phyloP scores from a whole-genome alignment of 2,888 invertebrate species.

The Sinotaia quadrata region DNA sequence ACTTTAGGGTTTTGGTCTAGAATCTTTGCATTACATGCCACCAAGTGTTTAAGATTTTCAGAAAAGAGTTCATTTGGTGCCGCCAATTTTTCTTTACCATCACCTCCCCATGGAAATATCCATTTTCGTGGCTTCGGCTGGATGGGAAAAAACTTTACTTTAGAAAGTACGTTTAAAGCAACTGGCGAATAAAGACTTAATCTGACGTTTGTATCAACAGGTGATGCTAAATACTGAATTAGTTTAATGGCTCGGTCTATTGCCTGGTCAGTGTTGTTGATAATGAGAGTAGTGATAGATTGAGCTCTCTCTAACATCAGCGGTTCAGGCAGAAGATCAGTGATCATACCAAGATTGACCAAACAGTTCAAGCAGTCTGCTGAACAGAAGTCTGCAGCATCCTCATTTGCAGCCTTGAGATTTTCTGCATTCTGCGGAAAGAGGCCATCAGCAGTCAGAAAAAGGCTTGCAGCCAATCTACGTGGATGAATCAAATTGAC shows the following conservation, averaged over 20 bases:
- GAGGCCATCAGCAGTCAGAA: constrained; percentile 43
- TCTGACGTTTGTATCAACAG: no score
- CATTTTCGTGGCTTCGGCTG: constrained; percentile 25
- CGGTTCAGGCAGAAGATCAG: constrained; percentile 38
- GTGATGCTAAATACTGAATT: constrained; percentile 17
- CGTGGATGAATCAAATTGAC: constrained; percentile 50
- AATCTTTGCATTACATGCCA: constrained; percentile 15
- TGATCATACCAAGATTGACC: constrained; percentile 45
- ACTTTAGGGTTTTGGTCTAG: constrained; percentile 13
- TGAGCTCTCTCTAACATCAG: constrained; percentile 39
- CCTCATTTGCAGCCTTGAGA: no score
- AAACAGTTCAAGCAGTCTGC: constrained; percentile 26
- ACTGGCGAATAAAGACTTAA: neutral
- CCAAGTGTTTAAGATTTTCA: constrained; percentile 2
- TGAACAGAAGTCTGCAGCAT: constrained; percentile 19
- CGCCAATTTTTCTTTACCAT: neutral
- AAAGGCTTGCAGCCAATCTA: constrained; percentile 44
- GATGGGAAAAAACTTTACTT: constrained; percentile 25
- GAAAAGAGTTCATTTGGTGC: constrained; percentile 16
- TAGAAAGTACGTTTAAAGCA: neutral
- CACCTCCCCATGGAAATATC: constrained; percentile 24
- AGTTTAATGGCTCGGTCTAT: constrained; percentile 7
- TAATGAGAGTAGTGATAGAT: neutral
- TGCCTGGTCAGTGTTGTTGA: neutral
- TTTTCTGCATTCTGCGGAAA: constrained; percentile 42